Percentiles rank a stretch among this genome's conserved stretches.
Conservation (phyloP, 2,797 vertebrate genomes). For the Mionectes olivaceus region DNA sequence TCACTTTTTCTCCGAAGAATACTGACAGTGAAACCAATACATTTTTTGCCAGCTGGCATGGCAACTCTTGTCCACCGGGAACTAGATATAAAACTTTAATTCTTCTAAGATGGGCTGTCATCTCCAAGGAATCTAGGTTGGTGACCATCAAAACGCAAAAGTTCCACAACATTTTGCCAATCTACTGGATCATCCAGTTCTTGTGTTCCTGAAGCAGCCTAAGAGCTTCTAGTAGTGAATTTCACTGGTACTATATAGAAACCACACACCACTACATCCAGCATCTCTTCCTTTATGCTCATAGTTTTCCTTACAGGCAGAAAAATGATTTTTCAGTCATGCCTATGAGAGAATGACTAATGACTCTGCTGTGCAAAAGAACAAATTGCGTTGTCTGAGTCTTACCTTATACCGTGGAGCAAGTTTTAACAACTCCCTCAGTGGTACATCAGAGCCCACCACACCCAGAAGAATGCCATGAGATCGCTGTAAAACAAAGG, state of each 20-base stretch:
- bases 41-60: neutral
- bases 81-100: neutral
- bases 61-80: neutral
- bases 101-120: neutral
- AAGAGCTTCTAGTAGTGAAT: neutral
- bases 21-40: neutral
- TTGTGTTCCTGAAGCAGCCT: neutral
- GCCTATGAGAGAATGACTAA: neutral
- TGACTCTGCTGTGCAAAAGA: neutral
- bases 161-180: neutral
- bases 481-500: conserved; percentile 82
- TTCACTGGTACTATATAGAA: neutral
- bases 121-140: neutral
- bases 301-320: neutral
- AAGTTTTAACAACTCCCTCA: conserved; percentile 92
- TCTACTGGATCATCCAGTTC: neutral
- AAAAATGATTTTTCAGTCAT: neutral
- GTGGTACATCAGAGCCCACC: conserved; percentile 92
- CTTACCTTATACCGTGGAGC: conserved; percentile 93
- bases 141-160: neutral
- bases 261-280: neutral
- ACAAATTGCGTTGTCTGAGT: neutral
- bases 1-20: neutral
- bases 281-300: neutral
- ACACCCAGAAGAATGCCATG: conserved; percentile 95